Percentiles rank a stretch among this genome's conserved stretches.
phyloP scores from a whole-genome alignment of 37 sponge, comb jelly and placozoan species.

The Halichondria panicea region DNA sequence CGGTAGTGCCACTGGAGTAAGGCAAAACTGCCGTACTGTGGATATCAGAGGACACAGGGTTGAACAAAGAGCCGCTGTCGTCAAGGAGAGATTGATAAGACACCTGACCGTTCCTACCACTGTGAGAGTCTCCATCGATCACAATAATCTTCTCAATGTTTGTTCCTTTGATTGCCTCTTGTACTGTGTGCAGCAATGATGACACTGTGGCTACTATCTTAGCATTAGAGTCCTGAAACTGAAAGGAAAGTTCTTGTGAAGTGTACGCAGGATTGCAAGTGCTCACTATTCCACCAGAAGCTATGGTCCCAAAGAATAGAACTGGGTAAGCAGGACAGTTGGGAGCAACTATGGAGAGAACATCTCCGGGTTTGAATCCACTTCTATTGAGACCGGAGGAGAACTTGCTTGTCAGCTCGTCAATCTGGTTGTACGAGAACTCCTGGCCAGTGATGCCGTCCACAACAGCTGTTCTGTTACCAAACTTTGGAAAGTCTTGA shows the following conservation, averaged over 20 bases:
- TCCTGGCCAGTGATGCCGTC: constrained; percentile 48
- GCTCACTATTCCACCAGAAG: constrained; percentile 73
- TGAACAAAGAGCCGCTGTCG: constrained; percentile 57
- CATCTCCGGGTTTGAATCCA: constrained; percentile 66
- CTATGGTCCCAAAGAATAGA: constrained; percentile 58
- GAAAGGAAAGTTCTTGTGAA: constrained; percentile 59
- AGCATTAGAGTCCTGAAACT: constrained; percentile 65
- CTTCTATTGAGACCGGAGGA: constrained; percentile 51
- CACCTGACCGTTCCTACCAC: not conserved
- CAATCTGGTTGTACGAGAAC: constrained; percentile 48
- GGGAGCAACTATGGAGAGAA: constrained; percentile 50
- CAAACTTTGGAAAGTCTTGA: constrained; percentile 22
- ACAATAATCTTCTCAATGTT: constrained; percentile 48
- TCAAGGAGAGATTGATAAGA: constrained; percentile 38
- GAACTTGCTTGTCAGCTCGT: constrained; percentile 26
- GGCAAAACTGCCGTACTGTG: constrained; percentile 68
- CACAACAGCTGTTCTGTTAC: constrained; percentile 43
- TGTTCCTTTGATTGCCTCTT: constrained; percentile 32
- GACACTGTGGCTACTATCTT: constrained; percentile 64
- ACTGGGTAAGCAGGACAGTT: constrained; percentile 53
- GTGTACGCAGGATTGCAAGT: constrained; percentile 80
- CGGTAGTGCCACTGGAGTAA: constrained; percentile 92
- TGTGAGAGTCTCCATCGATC: constrained; percentile 4
- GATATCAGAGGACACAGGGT: constrained; percentile 23
- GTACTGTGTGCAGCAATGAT: constrained; percentile 38